Base-by-base conservation (phyloP, 2,888 invertebrate genomes). In the Netelia inedita region DNA sequence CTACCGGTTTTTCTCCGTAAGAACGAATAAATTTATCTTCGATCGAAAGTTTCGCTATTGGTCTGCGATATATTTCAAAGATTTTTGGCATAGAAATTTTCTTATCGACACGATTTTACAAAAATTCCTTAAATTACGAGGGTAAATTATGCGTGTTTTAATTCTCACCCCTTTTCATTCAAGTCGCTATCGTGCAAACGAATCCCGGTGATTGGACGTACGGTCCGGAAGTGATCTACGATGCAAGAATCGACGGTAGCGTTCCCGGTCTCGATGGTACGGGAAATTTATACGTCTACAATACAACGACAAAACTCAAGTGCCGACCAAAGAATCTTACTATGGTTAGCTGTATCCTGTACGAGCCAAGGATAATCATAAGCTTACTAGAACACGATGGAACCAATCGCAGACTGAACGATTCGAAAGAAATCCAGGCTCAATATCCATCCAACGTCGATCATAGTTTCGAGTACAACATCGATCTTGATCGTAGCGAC, bases 191-290 rank as follows among this genome's bases (percentile, higher is more conserved):
- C 19, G 11, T 75, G 14, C 35, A 14, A 5, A 14, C 23, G n/a
- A 61, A 61, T 59, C 21, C 46, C 8, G 43, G 16, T 3, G 69
- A 68, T 35, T 80, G 80, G 82, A 65, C 76, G 71, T 65, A 79
- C 14, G 83, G 83, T 23, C 82, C 75, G 5, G 79, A 79, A 69
- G 59, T 83, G 10, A 57, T 71, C 2, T 86, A 86, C 72, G 79
- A 83, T 63, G 82, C 79, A 11, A 79, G 68, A 1, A 73, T 82
- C 61, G 46, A 83, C 1, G 79, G 72, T 50, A 6, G 53, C 53
- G 19, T 46, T 8, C 65, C 28, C 19, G 5, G 19, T 10, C 5
- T 28, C 5, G 11, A 61, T 11, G 23, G 69, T 5, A 16, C 65
- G 3, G n/a, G 43, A 63, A n/a, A 65, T 59, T 6, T 43, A 1